Evolutionary conservation across 2,113 vertebrate genomes (phyloP), one percentile per base, ranked within the genome.

Genomic region (Ptyas mucosa): DNA sequence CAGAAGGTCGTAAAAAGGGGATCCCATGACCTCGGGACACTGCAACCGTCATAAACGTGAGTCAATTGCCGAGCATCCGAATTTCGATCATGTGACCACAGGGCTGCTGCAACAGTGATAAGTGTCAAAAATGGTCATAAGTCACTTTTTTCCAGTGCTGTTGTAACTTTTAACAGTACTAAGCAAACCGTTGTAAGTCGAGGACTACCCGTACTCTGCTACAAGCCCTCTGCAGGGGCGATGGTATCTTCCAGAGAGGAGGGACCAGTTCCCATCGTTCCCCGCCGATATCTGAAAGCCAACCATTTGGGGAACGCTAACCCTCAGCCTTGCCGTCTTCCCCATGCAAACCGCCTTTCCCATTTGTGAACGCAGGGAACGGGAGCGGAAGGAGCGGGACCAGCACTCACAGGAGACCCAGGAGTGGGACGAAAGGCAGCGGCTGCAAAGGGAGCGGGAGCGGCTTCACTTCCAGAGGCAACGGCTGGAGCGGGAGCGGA

Each of bases 401-500:
- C 98, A 99, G 93, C 98, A 98, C 0, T 98, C 99, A 1, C 98
- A 99, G 3, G 97, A 98, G 24, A 98, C 99, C 92, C 98, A 98
- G 0, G 98, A 99, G 94, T 97, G 97, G 9, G 99, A 99, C 53
- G 99, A 99, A 94, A 97, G 98, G 2, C 98, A 98, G 51, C 97
- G 98, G 89, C 96, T 99, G 15, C 94, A 99, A 93, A 96, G 98
- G 6, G 99, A 99, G 93, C 97, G 99, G 7, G 96, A 98, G 11
- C 98, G 98, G 90, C 98, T 99, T 2, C 98, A 99, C 95, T 97
- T 98, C 94, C 99, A 99, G 93, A 98, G 98, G 88, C 98, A 99
- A 94, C 98, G 99, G 0, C 98, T 99, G 5, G 99, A 99, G 55
- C 98, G 98, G 0, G 99, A 99, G 93, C 98, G 99, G 1, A 94